phyloP scores from a whole-genome alignment of 2,797 vertebrate genomes.

The Poecilia picta region DNA sequence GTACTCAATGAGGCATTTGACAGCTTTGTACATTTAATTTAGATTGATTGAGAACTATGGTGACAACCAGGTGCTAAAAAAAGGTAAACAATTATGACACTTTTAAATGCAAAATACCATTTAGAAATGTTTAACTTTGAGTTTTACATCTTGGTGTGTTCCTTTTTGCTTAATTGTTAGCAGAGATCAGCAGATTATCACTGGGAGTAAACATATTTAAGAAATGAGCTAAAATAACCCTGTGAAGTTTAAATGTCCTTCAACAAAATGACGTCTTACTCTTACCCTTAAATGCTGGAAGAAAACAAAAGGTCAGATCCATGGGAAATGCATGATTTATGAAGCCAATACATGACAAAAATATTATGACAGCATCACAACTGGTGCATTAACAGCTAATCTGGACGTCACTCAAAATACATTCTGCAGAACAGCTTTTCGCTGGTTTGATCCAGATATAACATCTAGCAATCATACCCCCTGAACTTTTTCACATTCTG shows the following conservation, averaged over 20 bases:
- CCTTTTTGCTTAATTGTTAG: neutral
- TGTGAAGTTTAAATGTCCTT: neutral
- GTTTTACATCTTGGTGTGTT: neutral
- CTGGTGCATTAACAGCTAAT: neutral
- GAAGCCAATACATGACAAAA: neutral
- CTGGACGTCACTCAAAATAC: neutral
- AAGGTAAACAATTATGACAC: neutral
- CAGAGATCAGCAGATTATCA: neutral
- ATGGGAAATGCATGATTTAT: neutral
- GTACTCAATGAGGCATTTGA: constrained; percentile 26
- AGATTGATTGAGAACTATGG: constrained; percentile 9
- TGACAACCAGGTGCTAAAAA: neutral
- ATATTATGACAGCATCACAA: neutral
- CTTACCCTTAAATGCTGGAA: neutral
- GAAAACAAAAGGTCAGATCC: neutral
- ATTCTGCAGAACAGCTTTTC: neutral
- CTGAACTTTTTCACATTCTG: neutral
- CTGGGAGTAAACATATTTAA: neutral
- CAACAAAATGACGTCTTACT: neutral
- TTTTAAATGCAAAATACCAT: neutral
- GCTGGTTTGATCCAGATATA: neutral
- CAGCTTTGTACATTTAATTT: constrained; percentile 2
- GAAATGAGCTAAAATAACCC: neutral
- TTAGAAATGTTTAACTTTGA: neutral
- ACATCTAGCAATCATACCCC: neutral